Evolutionary conservation across 2,797 vertebrate species (phyloP).

Genomic region (Australoheros facetus): DNA sequence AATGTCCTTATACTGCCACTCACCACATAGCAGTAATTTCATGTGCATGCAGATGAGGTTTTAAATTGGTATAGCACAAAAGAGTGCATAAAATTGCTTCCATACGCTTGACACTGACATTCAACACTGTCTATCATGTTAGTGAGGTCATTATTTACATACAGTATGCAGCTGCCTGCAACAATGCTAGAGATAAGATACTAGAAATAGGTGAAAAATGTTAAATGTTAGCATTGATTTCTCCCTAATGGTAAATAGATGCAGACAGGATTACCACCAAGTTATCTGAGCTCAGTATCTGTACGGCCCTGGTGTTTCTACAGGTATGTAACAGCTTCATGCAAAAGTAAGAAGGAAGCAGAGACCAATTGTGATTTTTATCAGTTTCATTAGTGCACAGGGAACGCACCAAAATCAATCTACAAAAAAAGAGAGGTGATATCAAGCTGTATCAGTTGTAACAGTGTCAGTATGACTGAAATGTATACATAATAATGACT

Average conservation of each 20-base stretch:
- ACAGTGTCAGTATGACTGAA: constrained; percentile 2
- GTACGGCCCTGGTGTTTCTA: neutral
- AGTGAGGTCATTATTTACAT: neutral
- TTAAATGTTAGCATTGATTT: neutral
- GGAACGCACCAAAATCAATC: neutral
- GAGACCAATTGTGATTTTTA: neutral
- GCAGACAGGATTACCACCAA: neutral
- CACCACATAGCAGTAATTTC: constrained; percentile 6
- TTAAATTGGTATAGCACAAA: constrained; percentile 17
- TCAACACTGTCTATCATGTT: neutral
- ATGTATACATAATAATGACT: constrained; percentile 22
- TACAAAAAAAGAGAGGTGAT: neutral
- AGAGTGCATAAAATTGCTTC: constrained; percentile 13
- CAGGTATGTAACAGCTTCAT: neutral
- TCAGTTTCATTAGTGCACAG: constrained; percentile 3
- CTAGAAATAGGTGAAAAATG: neutral
- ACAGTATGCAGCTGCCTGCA: neutral
- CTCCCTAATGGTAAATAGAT: neutral
- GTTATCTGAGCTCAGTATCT: neutral
- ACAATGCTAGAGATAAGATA: neutral
- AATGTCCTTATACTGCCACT: constrained; percentile 2
- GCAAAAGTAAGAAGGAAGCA: neutral
- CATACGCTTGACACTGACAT: neutral
- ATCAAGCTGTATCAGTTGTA: constrained; percentile 2
- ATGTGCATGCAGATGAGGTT: constrained; percentile 13